A percentile compares a stretch with the other conserved stretches of the same genome.
These are phyloP conservation scores for Onychomys leucogaster DNA, from an alignment of 2,797 vertebrate genomes.

Conservation along the genomic window DNA sequence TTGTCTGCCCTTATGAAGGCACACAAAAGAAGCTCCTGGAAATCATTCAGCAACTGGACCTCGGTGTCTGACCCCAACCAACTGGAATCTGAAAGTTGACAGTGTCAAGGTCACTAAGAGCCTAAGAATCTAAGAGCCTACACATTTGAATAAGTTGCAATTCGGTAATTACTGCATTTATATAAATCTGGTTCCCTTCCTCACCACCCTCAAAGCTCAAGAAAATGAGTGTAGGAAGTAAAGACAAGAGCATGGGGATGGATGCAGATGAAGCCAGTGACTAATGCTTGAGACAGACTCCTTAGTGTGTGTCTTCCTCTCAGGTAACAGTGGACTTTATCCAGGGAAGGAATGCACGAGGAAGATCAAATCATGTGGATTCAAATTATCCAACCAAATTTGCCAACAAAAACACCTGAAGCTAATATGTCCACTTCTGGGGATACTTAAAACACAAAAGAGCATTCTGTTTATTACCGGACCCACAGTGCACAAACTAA, in stretches of 20 bases:
- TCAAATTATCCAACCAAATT: not conserved
- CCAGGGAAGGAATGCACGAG: not conserved
- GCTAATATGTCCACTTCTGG: not conserved
- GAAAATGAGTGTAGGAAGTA: not conserved
- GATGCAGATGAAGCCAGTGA: not conserved
- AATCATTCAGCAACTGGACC: constrained; percentile 69
- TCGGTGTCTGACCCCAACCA: constrained; percentile 66
- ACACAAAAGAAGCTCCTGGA: constrained; percentile 74
- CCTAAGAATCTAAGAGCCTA: constrained; percentile 26
- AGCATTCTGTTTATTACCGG: constrained; percentile 37
- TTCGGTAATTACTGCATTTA: constrained; percentile 61
- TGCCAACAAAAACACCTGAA: not conserved
- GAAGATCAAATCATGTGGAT: not conserved
- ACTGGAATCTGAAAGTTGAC: constrained; percentile 67
- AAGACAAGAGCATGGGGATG: not conserved
- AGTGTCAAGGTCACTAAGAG: constrained; percentile 74
- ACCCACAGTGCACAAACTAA: not conserved
- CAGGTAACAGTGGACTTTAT: not conserved
- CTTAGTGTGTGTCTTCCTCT: not conserved
- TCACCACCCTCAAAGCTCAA: not conserved
- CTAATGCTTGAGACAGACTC: not conserved
- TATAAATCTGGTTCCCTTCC: constrained; percentile 37
- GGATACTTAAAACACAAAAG: constrained; percentile 12
- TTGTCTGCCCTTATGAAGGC: constrained; percentile 69
- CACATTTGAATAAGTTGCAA: constrained; percentile 51